phyloP scores from a whole-genome alignment of 2,888 invertebrate species.

The Cactoblastis cactorum region DNA sequence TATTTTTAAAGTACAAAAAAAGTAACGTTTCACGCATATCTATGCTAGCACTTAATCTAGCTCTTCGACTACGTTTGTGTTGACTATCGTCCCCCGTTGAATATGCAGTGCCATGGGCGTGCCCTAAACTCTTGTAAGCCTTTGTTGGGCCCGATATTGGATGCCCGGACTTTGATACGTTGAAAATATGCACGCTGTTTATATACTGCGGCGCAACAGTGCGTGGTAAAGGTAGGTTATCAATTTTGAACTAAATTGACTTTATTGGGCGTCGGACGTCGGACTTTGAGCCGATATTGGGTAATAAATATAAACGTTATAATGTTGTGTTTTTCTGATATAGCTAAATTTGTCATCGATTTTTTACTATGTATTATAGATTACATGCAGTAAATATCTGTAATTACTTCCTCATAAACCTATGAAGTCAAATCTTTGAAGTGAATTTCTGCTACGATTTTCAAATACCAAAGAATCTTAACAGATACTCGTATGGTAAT shows the following conservation, averaged over 20 bases:
- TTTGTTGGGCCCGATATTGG: conserved; percentile 75
- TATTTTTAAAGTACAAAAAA: too few relatives aligned
- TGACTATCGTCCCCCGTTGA: conserved; percentile 64
- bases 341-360: too few relatives aligned
- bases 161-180: conserved; percentile 62
- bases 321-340: not conserved
- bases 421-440: too few relatives aligned
- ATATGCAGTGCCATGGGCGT: conserved; percentile 73
- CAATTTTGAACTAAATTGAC: not conserved
- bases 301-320: not conserved
- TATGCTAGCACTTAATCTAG: not conserved
- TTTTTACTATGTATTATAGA: too few relatives aligned
- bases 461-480: too few relatives aligned
- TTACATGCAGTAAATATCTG: too few relatives aligned
- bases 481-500: too few relatives aligned
- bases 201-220: conserved; percentile 29
- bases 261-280: not conserved
- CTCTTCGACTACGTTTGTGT: conserved; percentile 31
- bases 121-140: conserved; percentile 75
- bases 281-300: not conserved
- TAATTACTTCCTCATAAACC: too few relatives aligned
- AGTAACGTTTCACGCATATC: too few relatives aligned
- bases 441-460: too few relatives aligned
- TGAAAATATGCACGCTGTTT: conserved; percentile 51
- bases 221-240: conserved; percentile 23